These are phyloP conservation scores for Colletes collaris DNA, from an alignment of 2,888 invertebrate genomes.

Conservation along the genomic window DNA sequence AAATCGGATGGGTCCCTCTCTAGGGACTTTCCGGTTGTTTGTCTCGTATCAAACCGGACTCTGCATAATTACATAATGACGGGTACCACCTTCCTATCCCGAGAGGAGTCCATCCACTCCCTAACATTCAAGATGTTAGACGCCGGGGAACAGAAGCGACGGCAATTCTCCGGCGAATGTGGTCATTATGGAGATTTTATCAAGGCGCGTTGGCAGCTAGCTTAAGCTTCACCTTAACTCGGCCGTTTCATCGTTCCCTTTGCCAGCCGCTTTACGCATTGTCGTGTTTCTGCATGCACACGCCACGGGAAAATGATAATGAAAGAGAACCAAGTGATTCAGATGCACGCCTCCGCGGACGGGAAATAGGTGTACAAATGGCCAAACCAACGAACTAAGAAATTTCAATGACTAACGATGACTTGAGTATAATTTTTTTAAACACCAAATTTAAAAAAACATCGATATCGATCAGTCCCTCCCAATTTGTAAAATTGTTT, in stretches of 20 bases:
- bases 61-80: constrained; percentile 75
- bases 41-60: constrained; percentile 71
- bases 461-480: too few relatives aligned
- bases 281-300: constrained; percentile 36
- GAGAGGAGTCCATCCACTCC: constrained; percentile 23
- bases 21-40: constrained; percentile 65
- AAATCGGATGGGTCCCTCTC: background rate
- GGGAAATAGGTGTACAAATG: constrained; percentile 13
- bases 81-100: constrained; percentile 48
- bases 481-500: background rate
- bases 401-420: too few relatives aligned
- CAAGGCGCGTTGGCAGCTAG: constrained; percentile 74
- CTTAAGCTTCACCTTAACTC: constrained; percentile 71
- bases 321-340: constrained; percentile 48
- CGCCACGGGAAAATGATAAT: constrained; percentile 41
- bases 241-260: constrained; percentile 64
- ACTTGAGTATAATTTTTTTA: too few relatives aligned
- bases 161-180: constrained; percentile 75
- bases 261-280: constrained; percentile 59
- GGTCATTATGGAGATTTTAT: constrained; percentile 79
- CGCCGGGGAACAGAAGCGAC: constrained; percentile 71
- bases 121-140: constrained; percentile 61
- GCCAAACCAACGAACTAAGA: background rate
- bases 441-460: too few relatives aligned
- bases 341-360: background rate